These are phyloP conservation scores for Dyspetes luteomarginatus DNA, from an alignment of 2,888 invertebrate species.

Conservation along the genomic window DNA sequence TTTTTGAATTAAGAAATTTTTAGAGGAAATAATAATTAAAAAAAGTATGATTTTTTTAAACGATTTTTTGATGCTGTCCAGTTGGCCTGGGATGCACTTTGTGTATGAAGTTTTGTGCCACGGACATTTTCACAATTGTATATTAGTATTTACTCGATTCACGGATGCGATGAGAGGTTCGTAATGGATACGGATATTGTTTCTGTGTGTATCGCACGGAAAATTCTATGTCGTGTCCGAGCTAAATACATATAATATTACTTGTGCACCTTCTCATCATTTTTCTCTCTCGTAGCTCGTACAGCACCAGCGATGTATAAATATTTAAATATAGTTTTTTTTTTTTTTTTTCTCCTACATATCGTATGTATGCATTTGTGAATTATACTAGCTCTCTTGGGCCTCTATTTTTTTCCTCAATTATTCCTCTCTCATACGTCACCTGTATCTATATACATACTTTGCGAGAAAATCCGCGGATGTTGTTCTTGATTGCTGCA, in stretches of 20 bases:
- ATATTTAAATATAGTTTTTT: neutral
- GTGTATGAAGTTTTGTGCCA: neutral
- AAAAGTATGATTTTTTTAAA: neutral
- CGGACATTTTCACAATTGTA: neutral
- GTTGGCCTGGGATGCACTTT: no score
- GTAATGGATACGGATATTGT: conserved; percentile 49
- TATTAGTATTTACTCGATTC: conserved; percentile 2
- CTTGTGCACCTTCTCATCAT: conserved; percentile 53
- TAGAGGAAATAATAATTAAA: neutral
- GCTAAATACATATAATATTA: conserved; percentile 62
- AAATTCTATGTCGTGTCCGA: conserved; percentile 62
- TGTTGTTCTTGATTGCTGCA: conserved; percentile 36
- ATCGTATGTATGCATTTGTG: neutral
- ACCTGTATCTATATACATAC: neutral
- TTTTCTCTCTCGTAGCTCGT: conserved; percentile 54
- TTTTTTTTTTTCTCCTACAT: neutral
- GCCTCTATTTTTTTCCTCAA: conserved; percentile 49
- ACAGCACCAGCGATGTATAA: neutral
- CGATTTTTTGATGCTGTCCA: no score
- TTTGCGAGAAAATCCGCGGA: neutral
- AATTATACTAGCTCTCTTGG: conserved; percentile 48
- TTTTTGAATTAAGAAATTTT: no score
- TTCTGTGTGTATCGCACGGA: conserved; percentile 50
- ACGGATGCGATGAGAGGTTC: conserved; percentile 47
- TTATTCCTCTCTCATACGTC: neutral